Evolutionary conservation across 2,888 invertebrate species (phyloP), one percentile per base, ranked within the genome.

Genomic region (Pilophorus perplexus): DNA sequence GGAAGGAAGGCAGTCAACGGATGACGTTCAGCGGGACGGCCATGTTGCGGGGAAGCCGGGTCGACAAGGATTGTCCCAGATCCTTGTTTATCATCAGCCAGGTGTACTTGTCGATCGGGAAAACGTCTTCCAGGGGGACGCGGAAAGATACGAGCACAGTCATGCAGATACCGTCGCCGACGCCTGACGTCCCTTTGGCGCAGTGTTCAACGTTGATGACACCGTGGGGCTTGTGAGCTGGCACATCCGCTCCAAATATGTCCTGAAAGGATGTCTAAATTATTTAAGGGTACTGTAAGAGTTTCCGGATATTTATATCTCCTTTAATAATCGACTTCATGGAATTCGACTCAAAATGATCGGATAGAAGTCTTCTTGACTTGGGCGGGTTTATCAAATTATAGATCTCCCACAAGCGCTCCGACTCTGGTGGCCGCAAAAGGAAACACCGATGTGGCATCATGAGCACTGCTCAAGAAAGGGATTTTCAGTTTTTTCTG

Each of bases 181-280:
- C 66, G 1, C 38, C 48, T 12, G 20, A 38, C 3, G 76, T 79
- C 38, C 77, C 75, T 59, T 72, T 71, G 8, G 83, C 80, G 71
- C 81, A 79, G 73, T 88, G 87, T 76, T 91, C 90, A 20, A 92
- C 74, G 78, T 87, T 86, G 25, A 93, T 78, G 23, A 93, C 76
- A 0, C 93, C 93, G 73, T 89, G 83, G 0, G 92, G 93, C 72
- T 88, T 83, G 76, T 93, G 93, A 69, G 87, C 85, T 0, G 91
- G 88, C 23, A 93, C 84, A 75, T 89, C 91, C 64, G 89, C 86
- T 18, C 93, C 93, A 80, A 93, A 93, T 75, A 93, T 84, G 78
- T 93, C 90, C 82, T 83, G 71, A n/a, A 71, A 72, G 60, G 14
- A 10, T n/a, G 6, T 42, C 14, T 8, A 5, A 14, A 42, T 42